These are phyloP conservation scores for Pycnomerus fuliginosus DNA, from an alignment of 2,888 invertebrate species.

Conservation along the genomic window DNA sequence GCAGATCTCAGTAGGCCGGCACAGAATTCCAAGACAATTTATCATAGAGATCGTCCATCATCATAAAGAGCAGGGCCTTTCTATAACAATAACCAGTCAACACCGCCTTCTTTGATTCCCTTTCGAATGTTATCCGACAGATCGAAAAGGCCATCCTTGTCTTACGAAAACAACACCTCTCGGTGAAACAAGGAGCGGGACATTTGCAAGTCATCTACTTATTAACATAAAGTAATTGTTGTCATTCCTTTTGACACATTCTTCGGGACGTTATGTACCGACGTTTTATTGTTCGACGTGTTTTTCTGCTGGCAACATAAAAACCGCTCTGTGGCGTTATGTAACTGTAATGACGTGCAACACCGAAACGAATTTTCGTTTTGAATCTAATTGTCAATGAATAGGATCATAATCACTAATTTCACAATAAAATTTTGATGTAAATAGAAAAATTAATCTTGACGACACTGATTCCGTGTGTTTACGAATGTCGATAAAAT, in stretches of 20 bases:
- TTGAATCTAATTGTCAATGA: too few relatives aligned
- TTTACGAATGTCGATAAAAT: too few relatives aligned
- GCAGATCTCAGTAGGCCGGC: constrained; percentile 18
- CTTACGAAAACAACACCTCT: constrained; percentile 12
- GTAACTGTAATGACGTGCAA: constrained; percentile 4
- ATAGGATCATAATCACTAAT: too few relatives aligned
- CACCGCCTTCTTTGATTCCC: constrained; percentile 40
- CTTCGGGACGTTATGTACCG: constrained; percentile 28
- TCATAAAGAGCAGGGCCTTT: constrained; percentile 28
- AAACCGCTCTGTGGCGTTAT: constrained; percentile 5
- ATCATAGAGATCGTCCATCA: constrained; percentile 42
- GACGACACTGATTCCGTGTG: too few relatives aligned
- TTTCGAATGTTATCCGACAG: constrained; percentile 31
- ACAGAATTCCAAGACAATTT: constrained; percentile 38
- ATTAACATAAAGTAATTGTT: constrained; percentile 48
- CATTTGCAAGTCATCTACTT: constrained; percentile 42
- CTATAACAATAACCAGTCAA: constrained; percentile 41
- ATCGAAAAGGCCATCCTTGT: constrained; percentile 30
- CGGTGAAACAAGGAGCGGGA: constrained; percentile 19
- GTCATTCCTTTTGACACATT: constrained; percentile 45
- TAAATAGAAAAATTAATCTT: too few relatives aligned
- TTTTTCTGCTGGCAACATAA: constrained; percentile 2
- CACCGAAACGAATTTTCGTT: constrained; percentile 8
- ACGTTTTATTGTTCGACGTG: constrained; percentile 17
- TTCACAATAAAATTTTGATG: too few relatives aligned